Evolutionary conservation across 2,797 vertebrate genomes (phyloP).

Genomic region (Phrynocephalus vlangalii): DNA sequence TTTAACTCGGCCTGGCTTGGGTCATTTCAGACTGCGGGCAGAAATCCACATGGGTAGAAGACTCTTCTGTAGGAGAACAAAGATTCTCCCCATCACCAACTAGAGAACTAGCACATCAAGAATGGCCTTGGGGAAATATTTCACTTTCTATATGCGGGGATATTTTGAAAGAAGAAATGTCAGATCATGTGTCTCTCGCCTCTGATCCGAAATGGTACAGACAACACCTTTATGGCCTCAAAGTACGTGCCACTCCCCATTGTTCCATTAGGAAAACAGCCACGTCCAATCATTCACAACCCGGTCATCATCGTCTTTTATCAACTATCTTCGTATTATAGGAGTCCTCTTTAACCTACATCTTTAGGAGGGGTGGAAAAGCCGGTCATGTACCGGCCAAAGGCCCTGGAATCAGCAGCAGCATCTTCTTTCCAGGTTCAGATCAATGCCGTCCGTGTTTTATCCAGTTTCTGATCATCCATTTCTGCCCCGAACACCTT

Average conservation of each 20-base stretch:
- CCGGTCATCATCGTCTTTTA: background rate
- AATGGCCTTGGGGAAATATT: background rate
- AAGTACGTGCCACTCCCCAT: background rate
- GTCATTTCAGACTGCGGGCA: background rate
- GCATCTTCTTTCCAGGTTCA: constrained; percentile 34
- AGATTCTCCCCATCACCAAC: no score
- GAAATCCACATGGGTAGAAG: background rate
- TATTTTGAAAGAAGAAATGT: background rate
- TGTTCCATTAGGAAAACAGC: constrained; percentile 7
- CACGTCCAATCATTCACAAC: constrained; percentile 24
- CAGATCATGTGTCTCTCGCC: background rate
- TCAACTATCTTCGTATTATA: constrained; percentile 35
- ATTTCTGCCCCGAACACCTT: constrained; percentile 97
- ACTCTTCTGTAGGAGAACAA: background rate
- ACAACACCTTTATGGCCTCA: background rate
- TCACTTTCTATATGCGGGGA: background rate
- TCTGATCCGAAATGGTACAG: background rate
- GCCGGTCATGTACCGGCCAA: constrained; percentile 44
- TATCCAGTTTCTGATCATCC: constrained; percentile 98
- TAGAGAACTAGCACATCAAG: background rate
- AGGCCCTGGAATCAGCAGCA: constrained; percentile 35
- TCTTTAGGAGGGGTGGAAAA: constrained; percentile 28
- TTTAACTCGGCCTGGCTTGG: no score
- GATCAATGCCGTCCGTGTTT: constrained; percentile 90
- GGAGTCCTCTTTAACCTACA: constrained; percentile 47